phyloP scores from a whole-genome alignment of 2,888 invertebrate species.

The Cryptocephalus moraei region DNA sequence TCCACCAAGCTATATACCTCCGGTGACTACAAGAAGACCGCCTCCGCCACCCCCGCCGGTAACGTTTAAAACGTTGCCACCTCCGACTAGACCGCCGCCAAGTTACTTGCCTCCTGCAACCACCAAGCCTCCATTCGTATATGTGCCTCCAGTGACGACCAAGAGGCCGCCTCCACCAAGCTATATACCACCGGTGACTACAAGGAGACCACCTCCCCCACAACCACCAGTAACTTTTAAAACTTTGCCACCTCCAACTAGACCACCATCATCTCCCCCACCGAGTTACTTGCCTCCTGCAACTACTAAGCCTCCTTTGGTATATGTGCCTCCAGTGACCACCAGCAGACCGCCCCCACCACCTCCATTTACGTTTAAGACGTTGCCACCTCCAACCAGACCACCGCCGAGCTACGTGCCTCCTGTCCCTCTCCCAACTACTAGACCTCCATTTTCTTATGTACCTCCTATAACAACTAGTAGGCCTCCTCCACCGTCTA shows the following conservation, averaged over 20 bases:
- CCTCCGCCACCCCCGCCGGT: background rate
- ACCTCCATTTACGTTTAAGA: too few species aligned
- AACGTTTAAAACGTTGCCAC: background rate
- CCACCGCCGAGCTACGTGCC: background rate
- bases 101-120: background rate
- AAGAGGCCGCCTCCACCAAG: background rate
- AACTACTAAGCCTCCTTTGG: background rate
- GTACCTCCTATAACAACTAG: background rate
- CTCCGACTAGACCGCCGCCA: background rate
- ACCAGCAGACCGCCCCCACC: background rate
- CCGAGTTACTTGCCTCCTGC: background rate
- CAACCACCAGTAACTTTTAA: background rate
- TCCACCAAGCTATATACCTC: background rate
- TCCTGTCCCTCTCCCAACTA: background rate
- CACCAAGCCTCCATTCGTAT: too few species aligned
- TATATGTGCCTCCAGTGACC: background rate
- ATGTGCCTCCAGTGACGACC: background rate
- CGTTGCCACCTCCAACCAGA: background rate
- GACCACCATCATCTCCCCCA: background rate
- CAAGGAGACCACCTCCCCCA: background rate
- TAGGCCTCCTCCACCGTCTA: background rate
- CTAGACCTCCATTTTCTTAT: background rate
- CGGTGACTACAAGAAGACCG: background rate
- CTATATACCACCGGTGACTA: background rate
- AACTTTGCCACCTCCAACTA: background rate